Base-by-base conservation (phyloP, 2,113 vertebrate species). In the Typhlomys cinereus region DNA sequence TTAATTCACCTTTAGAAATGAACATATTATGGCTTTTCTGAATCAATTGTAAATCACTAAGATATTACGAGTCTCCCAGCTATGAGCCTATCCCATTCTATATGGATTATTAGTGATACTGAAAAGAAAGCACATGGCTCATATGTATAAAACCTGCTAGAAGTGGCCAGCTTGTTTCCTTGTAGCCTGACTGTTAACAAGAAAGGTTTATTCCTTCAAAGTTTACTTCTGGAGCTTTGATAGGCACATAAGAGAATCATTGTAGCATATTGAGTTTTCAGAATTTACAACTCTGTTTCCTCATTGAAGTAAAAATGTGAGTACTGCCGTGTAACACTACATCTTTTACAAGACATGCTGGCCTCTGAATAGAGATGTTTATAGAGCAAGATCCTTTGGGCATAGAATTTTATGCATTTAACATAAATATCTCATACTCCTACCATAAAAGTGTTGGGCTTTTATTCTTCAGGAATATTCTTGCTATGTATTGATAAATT, bases 401-500 rank as follows among this genome's bases (percentile, higher is more conserved):
- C 27, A 74, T 62, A 74, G 52, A 64, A 73, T 81, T 54, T 86
- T 6, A 69, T 73, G 25, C 48, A 69, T 78, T 81, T 87, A 75
- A 46, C 1, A 12, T 70, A 89, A 94, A 61, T 80, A 34, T 34
- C 31, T 82, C 62, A 66, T 83, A 7, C 70, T 89, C 5, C 27
- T 76, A 25, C 36, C 11, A 75, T 81, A 46, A 89, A 80, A 29
- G 25, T 92, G 12, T 57, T 70, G 46, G 36, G 8, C 48, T 88
- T 93, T 67, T 81, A 54, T 69, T 95, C 59, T 91, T 90, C 70
- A 36, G n/a, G 80, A 80, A 31, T 71, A 83, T 73, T 93, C 14
- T n/a, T 85, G 66, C 46, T 36, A 7, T 85, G 27, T n/a, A n/a
- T n/a, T n/a, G n/a, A n/a, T n/a, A n/a, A n/a, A 85, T 90, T 87